Percentiles rank a stretch among this genome's conserved stretches.
phyloP scores from a whole-genome alignment of 2,888 invertebrate species.

The Choreutis nemorana region DNA sequence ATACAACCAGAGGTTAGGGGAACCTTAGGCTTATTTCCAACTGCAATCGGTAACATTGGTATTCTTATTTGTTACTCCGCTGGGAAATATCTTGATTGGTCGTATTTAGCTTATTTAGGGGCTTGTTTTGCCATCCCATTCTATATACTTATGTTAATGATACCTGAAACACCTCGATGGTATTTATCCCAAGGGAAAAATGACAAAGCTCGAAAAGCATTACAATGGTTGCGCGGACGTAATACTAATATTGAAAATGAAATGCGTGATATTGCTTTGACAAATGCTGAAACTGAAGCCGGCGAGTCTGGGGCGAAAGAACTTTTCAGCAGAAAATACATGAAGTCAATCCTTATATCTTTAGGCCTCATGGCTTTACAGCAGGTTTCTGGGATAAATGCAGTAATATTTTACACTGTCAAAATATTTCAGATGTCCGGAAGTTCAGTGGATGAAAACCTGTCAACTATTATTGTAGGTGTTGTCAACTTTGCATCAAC shows the following conservation, averaged over 20 bases:
- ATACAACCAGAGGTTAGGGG: conserved; percentile 93
- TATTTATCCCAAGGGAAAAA: conserved; percentile 80
- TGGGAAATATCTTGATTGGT: conserved; percentile 86
- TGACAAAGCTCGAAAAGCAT: conserved; percentile 78
- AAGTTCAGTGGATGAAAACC: conserved; percentile 77
- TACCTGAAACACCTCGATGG: conserved; percentile 96
- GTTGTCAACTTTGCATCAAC: conserved; percentile 91
- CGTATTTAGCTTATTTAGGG: conserved; percentile 80
- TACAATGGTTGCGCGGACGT: conserved; percentile 85
- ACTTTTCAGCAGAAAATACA: conserved; percentile 73
- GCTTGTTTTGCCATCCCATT: conserved; percentile 80
- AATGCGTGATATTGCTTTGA: conserved; percentile 75
- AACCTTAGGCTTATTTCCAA: conserved; percentile 85
- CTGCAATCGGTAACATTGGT: conserved; percentile 86
- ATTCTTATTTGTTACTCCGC: conserved; percentile 82
- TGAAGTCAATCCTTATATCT: conserved; percentile 82
- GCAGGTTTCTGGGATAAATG: conserved; percentile 94
- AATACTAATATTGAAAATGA: conserved; percentile 82
- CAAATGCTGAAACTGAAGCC: conserved; percentile 73
- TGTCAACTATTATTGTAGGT: conserved; percentile 88
- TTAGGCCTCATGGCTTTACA: conserved; percentile 94
- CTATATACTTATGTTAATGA: conserved; percentile 79
- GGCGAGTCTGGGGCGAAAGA: conserved; percentile 70
- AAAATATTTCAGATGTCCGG: conserved; percentile 88
- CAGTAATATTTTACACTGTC: conserved; percentile 94